Base-by-base conservation (phyloP, 2,888 invertebrate species). In the Thymelicus sylvestris region DNA sequence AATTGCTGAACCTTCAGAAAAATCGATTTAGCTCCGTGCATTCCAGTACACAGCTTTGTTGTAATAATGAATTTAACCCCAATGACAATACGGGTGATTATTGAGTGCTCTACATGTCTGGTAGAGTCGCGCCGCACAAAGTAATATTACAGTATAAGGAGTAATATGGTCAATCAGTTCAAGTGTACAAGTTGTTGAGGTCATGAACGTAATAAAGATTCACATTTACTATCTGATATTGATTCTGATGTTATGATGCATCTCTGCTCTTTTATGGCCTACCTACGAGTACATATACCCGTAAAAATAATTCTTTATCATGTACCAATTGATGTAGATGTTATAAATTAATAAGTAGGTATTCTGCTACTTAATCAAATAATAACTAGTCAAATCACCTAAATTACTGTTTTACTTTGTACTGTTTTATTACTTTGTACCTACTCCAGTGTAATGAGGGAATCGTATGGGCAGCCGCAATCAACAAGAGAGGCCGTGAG, bases 131-230 rank as follows among this genome's bases (percentile, higher is more conserved):
- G 66, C 69, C 72, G 59, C 62, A 52, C 41, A 74, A 76, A 80
- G 80, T 81, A 80, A 86, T 87, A n/a, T n/a, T n/a, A n/a, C n/a
- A n/a, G n/a, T n/a, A n/a, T n/a, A n/a, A n/a, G n/a, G n/a, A n/a
- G n/a, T n/a, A n/a, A n/a, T n/a, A n/a, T n/a, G n/a, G n/a, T n/a
- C 91, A 91, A 91, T 91, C 87, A 89, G 90, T 89, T 91, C 91
- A 92, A 92, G 91, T 89, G 89, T 87, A 82, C 80, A 74, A 71
- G 74, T 68, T 80, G 75, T 76, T 79, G 81, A 80, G 88, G 88
- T 88, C 88, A 86, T 75, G 81, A 80, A 81, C 83, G 24, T 67
- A 24, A 47, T 68, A 57, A 68, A 59, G 13, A 6, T 59, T 6
- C 24, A 55, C 55, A 55, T 68, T 41, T 61, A 62, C 50, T 24